Percentiles rank a stretch among this genome's conserved stretches.
These are phyloP conservation scores for Hydractinia symbiolongicarpus DNA, from an alignment of 30 jellyfish, hydroid and myxozoan species.

Conservation along the genomic window DNA sequence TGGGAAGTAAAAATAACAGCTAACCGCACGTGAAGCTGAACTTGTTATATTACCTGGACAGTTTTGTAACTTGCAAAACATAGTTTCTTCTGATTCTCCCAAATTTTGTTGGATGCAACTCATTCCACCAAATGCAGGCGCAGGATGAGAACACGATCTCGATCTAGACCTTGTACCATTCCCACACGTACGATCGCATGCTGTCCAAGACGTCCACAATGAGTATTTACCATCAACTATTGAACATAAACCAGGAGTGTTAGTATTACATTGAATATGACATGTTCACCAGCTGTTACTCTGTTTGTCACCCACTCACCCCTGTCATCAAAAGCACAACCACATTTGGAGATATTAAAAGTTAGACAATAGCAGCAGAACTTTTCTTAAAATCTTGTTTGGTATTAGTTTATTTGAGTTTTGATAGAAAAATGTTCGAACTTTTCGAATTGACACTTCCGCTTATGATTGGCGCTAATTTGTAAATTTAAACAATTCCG, in stretches of 20 bases:
- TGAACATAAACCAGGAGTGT: not conserved
- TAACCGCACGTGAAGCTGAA: not conserved
- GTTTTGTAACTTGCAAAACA: slow-evolving; percentile 37
- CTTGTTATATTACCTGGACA: slow-evolving; percentile 54
- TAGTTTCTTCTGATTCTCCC: slow-evolving; percentile 27
- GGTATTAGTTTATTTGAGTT: not conserved
- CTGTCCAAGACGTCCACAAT: slow-evolving; percentile 66
- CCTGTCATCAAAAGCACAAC: no score
- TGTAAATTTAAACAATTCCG: no score
- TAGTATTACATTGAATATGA: no score
- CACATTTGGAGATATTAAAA: not conserved
- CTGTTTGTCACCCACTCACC: not conserved
- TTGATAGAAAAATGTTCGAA: not conserved
- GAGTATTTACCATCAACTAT: slow-evolving; percentile 71
- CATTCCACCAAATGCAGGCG: slow-evolving; percentile 70
- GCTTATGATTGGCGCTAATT: no score
- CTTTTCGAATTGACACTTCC: no score
- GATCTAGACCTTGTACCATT: slow-evolving; percentile 64
- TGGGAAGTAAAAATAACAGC: not conserved
- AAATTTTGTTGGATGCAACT: slow-evolving; percentile 46
- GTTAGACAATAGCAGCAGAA: no score
- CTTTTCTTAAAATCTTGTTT: not conserved
- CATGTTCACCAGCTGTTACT: not conserved
- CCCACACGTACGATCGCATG: slow-evolving; percentile 65
- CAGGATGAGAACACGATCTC: slow-evolving; percentile 59